phyloP scores from a whole-genome alignment of 2,797 vertebrate species.

The Thripadectes ignobilis region DNA sequence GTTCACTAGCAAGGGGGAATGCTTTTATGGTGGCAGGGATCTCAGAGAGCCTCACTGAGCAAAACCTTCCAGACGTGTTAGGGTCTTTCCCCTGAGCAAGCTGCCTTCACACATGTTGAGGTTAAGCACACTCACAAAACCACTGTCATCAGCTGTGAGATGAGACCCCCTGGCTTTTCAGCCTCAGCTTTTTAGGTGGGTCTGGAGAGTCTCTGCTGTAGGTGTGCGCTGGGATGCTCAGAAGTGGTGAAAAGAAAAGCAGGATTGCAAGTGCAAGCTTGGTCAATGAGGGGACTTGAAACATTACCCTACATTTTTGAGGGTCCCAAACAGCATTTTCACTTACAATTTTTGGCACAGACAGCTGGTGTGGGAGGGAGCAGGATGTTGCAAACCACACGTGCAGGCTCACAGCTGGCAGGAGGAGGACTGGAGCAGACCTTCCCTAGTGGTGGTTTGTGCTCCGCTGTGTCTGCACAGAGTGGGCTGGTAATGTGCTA shows the following conservation, averaged over 20 bases:
- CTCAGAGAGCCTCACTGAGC: not conserved
- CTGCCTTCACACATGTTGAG: not conserved
- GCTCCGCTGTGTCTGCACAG: not conserved
- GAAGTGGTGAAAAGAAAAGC: not conserved
- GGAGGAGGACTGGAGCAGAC: not conserved
- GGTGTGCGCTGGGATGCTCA: not conserved
- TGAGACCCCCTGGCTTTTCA: not conserved
- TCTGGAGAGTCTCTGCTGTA: not conserved
- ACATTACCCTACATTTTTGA: not conserved
- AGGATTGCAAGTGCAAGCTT: not conserved
- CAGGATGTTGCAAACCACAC: not conserved
- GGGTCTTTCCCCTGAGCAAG: not conserved
- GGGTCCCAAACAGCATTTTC: not conserved
- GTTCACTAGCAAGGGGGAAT: constrained; percentile 40
- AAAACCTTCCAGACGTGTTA: not conserved
- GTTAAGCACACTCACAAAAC: not conserved
- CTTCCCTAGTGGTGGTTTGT: not conserved
- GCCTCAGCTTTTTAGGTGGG: not conserved
- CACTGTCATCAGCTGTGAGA: not conserved
- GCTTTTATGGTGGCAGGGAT: constrained; percentile 6
- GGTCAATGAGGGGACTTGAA: not conserved
- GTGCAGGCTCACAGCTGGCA: not conserved
- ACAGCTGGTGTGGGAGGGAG: not conserved
- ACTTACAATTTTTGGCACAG: not conserved
- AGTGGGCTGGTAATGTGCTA: constrained; percentile 3